Base-by-base conservation (phyloP, 2,113 vertebrate genomes). In the Archilochus colubris region DNA sequence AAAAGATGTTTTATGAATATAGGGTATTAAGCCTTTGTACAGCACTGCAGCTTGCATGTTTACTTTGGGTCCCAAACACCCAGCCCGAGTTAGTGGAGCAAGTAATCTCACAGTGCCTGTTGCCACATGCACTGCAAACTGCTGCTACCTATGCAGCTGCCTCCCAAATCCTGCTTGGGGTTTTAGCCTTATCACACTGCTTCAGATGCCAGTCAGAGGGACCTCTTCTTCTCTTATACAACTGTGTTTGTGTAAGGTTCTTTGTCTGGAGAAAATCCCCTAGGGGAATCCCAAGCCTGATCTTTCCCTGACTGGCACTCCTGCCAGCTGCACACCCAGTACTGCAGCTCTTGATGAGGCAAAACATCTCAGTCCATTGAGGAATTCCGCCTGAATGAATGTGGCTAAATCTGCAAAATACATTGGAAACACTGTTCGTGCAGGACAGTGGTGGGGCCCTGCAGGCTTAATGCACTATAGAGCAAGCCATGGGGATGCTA, bases 91-190 rank as follows among this genome's bases (percentile, higher is more conserved):
- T 90, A 95, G 76, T 72, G 94, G 87, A 97, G 94, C 94, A 82
- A 84, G 81, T 92, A 96, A 97, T 96, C 93, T 96, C 68, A 27
- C 7, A 4, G 70, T 86, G 91, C 94, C 12, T 96, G 95, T 88
- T 96, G 86, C 73, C 8, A 0, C 95, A 95, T 0, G 88, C 73
- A 94, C 40, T 4, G 0, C 57, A n/a, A 91, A 77, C 68, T 58
- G 58, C 85, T 86, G 81, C 2, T 58, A 57, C 75, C 36, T 66
- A 74, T 4, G 2, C 76, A 89, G 70, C 57, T 82, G 62, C 89
- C 68, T 86, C 14, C 1, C 5, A 12, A 84, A 69, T 54, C 28
- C 3, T 0, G 33, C 36, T 84, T 1, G 0, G 51, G 44, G 30
- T 81, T 93, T 82, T 24, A 81, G 69, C 36, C 20, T 83, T 70